Conservation (phyloP, 2,113 vertebrate species). For the Dipodomys merriami region DNA sequence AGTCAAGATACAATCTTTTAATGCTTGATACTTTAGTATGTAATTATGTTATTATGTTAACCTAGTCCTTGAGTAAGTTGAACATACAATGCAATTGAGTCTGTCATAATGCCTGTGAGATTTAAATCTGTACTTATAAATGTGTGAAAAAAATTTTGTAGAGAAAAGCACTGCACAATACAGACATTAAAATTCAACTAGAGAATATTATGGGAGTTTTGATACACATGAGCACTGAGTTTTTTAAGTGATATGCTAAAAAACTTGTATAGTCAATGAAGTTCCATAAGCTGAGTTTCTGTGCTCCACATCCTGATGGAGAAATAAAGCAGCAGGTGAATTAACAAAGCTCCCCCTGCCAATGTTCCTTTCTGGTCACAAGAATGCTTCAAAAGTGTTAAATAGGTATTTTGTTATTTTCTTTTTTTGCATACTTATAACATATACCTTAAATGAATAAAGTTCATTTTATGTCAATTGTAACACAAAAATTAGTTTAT, state of each 20-base stretch:
- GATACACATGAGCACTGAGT: neutral
- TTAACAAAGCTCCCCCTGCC: neutral
- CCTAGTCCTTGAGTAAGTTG: neutral
- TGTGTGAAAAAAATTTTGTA: neutral
- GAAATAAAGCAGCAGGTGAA: neutral
- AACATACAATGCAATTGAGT: neutral
- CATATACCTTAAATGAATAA: neutral
- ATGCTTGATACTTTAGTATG: neutral
- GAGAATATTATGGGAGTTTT: neutral
- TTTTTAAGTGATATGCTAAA: neutral
- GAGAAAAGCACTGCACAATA: neutral
- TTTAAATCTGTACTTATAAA: slow-evolving; percentile 14
- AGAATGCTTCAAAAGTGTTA: neutral
- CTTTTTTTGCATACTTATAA: neutral
- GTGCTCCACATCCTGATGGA: neutral
- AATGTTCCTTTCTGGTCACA: neutral
- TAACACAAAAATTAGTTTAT: neutral
- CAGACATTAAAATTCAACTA: neutral
- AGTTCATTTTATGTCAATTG: neutral
- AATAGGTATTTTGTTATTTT: neutral
- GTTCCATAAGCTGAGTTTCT: neutral
- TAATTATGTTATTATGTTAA: neutral
- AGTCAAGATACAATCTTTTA: slow-evolving; percentile 7
- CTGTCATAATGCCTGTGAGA: neutral
- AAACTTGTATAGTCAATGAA: neutral